A percentile compares a stretch with the other conserved stretches of the same genome.
These are phyloP conservation scores for Phalera bucephala DNA, from an alignment of 2,888 invertebrate genomes.

Conservation along the genomic window DNA sequence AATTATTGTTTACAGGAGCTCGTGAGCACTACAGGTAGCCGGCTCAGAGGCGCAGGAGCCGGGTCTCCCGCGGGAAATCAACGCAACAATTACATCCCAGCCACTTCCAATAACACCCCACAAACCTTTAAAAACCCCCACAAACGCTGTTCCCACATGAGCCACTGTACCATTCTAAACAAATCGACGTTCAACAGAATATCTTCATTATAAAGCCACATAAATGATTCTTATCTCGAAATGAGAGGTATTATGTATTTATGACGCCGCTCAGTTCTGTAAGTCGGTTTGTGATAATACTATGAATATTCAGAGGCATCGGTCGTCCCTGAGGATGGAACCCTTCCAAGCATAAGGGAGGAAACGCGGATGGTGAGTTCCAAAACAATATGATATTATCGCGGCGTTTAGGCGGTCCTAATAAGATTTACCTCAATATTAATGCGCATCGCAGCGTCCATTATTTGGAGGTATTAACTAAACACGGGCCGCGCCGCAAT, in stretches of 20 bases:
- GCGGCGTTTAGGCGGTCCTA: constrained; percentile 77
- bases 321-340: constrained; percentile 72
- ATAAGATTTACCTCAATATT: constrained; percentile 82
- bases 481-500: constrained; percentile 54
- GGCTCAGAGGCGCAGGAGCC: constrained; percentile 51
- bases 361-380: constrained; percentile 75
- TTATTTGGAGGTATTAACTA: constrained; percentile 76
- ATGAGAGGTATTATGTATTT: constrained; percentile 65
- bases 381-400: constrained; percentile 82
- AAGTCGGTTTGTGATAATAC: constrained; percentile 76
- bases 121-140: constrained; percentile 59
- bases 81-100: constrained; percentile 77
- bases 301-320: constrained; percentile 76
- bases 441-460: constrained; percentile 78
- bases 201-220: constrained; percentile 36
- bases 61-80: constrained; percentile 74
- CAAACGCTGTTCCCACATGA: constrained; percentile 36
- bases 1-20: constrained; percentile 38
- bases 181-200: constrained; percentile 29
- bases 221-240: constrained; percentile 52
- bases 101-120: constrained; percentile 68
- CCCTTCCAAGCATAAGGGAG: constrained; percentile 78
- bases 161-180: constrained; percentile 29
- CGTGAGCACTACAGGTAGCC: constrained; percentile 43
- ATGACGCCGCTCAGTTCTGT: constrained; percentile 65